Base-by-base conservation (phyloP, 2,113 vertebrate genomes). In the Raphicerus campestris region DNA sequence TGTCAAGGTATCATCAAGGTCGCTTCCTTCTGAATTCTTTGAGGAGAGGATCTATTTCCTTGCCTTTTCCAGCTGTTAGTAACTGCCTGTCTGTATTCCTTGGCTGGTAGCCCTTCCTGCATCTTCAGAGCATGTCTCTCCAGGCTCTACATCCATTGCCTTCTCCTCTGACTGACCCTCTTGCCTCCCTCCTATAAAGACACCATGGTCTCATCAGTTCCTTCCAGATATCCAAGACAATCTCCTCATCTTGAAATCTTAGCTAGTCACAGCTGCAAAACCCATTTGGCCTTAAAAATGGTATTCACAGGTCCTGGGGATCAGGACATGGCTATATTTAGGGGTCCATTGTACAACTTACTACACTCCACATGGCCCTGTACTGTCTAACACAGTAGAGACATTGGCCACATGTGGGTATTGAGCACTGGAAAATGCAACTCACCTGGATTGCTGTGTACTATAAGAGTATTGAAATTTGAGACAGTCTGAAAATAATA, bases 371-470 rank as follows among this genome's bases (percentile, higher is more conserved):
- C 6, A 42, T 14, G 35, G 17, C 10, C 35, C 70, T n/a, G 5
- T 26, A 16, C 42, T 24, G 15, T 10, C 30, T 45, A 35, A 35
- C 6, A 24, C 0, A 0, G 39, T 15, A 83, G 13, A 61, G 20
- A 55, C 10, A 8, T 0, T 10, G 58, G n/a, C 84, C 35, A 51
- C n/a, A 10, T 26, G 47, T 75, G 26, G 16, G 15, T 51, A 66
- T 0, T 17, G 45, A 87, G 53, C 19, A 60, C 14, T n/a, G 53
- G 42, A 17, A 17, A 63, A 90, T 73, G 11, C 11, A 51, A 5
- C 22, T 70, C 42, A 20, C 80, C 88, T 60, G 35, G 95, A 81
- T 61, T 70, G 60, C 60, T 26, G 17, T 47, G 13, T 35, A 17
- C 39, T 87, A 2, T 32, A 14, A 70, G 70, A 61, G 2, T 32